A percentile compares a stretch with the other conserved stretches of the same genome.
These are phyloP conservation scores for Pteronotus mesoamericanus DNA, from an alignment of 2,797 vertebrate species.

Conservation along the genomic window DNA sequence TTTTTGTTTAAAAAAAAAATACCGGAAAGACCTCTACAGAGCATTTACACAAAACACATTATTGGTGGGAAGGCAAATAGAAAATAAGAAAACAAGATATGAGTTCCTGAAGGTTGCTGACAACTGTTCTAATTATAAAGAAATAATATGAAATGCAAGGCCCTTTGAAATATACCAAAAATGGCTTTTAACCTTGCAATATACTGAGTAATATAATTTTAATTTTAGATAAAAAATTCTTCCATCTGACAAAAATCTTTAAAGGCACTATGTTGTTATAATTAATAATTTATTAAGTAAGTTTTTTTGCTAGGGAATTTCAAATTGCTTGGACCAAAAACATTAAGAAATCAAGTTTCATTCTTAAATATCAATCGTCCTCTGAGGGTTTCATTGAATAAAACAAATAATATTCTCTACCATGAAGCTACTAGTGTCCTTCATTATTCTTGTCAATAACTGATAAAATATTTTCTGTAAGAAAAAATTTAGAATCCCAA, in stretches of 20 bases:
- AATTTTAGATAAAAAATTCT: conserved; percentile 1
- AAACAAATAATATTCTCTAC: background rate
- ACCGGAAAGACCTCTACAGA: background rate
- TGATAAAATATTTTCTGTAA: conserved; percentile 11
- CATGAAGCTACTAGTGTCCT: background rate
- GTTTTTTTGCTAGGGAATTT: conserved; percentile 21
- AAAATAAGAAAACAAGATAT: background rate
- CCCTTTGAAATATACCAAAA: conserved; percentile 20
- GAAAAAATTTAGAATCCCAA: conserved; percentile 2
- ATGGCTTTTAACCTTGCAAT: background rate
- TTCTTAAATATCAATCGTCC: conserved; percentile 16
- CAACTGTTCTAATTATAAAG: background rate
- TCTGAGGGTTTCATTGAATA: background rate
- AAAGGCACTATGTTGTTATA: background rate
- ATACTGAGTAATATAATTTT: background rate
- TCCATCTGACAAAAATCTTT: conserved; percentile 20
- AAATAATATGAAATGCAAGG: conserved; percentile 27
- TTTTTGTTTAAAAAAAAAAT: background rate
- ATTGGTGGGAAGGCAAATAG: background rate
- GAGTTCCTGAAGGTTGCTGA: background rate
- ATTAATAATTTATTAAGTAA: background rate
- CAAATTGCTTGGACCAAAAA: background rate
- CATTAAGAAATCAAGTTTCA: background rate
- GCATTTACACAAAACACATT: conserved; percentile 1
- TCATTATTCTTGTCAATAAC: conserved; percentile 10